Conservation (phyloP, 2,888 invertebrate species). For the Polydesmus complanatus region DNA sequence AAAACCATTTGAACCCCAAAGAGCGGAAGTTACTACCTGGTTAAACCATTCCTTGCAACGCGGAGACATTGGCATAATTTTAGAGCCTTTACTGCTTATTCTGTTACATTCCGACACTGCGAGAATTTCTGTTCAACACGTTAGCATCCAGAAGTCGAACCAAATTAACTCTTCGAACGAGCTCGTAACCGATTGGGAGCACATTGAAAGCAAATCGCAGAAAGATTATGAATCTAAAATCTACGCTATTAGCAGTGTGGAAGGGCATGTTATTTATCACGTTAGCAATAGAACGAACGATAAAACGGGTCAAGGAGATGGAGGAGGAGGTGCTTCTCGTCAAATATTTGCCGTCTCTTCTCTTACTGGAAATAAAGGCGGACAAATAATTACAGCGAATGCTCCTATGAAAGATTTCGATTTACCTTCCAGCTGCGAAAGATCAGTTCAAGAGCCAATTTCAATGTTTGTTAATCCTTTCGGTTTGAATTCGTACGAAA, state of each 20-base stretch:
- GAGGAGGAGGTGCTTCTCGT: not conserved
- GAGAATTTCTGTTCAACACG: constrained; percentile 61
- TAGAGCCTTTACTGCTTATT: constrained; percentile 61
- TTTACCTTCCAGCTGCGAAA: constrained; percentile 37
- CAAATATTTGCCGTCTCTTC: constrained; percentile 41
- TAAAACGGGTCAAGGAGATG: not conserved
- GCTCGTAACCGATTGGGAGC: not conserved
- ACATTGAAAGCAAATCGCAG: constrained; percentile 23
- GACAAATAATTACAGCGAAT: constrained; percentile 23
- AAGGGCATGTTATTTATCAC: constrained; percentile 51
- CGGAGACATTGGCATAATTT: constrained; percentile 59
- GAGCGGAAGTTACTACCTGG: constrained; percentile 58
- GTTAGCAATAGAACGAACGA: constrained; percentile 22
- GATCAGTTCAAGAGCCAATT: constrained; percentile 39
- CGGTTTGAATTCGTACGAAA: constrained; percentile 13
- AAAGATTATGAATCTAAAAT: constrained; percentile 42
- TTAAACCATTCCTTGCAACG: constrained; percentile 50
- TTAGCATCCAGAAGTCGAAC: constrained; percentile 29
- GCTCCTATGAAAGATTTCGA: constrained; percentile 34
- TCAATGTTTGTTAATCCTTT: constrained; percentile 54
- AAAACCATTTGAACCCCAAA: constrained; percentile 42
- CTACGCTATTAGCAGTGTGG: constrained; percentile 66
- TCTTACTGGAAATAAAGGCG: constrained; percentile 28
- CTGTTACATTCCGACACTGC: constrained; percentile 64
- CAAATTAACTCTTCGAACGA: not conserved